Percentiles rank a stretch among this genome's conserved stretches.
These are phyloP conservation scores for Galbula dea DNA, from an alignment of 2,113 vertebrate genomes.

Conservation along the genomic window DNA sequence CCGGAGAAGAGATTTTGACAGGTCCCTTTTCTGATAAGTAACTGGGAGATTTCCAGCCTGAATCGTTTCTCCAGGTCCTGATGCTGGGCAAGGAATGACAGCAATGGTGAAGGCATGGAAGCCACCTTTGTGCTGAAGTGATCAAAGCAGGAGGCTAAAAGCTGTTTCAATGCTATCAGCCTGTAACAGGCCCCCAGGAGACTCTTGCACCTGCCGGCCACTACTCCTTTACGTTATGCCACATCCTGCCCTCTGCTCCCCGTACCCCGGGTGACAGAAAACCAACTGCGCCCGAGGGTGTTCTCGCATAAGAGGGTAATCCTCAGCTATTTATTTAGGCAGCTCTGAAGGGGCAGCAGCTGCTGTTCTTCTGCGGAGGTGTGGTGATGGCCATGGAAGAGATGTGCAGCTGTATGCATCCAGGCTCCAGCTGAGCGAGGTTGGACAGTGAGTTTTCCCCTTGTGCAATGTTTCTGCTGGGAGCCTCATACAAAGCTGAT, in stretches of 20 bases:
- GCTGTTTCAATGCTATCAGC: constrained; percentile 17
- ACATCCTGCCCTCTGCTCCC: background rate
- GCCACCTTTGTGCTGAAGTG: background rate
- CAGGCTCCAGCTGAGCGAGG: accelerated
- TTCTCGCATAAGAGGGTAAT: background rate
- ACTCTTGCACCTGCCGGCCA: background rate
- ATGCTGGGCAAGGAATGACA: accelerated
- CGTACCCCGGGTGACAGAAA: background rate
- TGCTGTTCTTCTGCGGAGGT: background rate
- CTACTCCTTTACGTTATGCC: background rate
- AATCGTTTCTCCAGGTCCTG: background rate
- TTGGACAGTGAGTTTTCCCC: background rate
- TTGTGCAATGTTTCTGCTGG: background rate
- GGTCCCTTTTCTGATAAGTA: background rate
- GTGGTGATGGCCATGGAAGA: background rate
- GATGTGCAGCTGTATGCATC: background rate
- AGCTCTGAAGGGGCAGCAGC: background rate
- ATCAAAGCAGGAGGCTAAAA: background rate
- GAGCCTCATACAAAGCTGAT: accelerated
- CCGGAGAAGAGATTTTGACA: background rate
- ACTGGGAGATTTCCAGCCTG: background rate
- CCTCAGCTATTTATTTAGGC: background rate
- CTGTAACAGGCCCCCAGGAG: background rate
- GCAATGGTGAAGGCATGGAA: background rate
- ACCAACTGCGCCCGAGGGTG: background rate